Evolutionary conservation across 2,113 vertebrate species (phyloP).

Genomic region (Phrynocephalus versicolor): DNA sequence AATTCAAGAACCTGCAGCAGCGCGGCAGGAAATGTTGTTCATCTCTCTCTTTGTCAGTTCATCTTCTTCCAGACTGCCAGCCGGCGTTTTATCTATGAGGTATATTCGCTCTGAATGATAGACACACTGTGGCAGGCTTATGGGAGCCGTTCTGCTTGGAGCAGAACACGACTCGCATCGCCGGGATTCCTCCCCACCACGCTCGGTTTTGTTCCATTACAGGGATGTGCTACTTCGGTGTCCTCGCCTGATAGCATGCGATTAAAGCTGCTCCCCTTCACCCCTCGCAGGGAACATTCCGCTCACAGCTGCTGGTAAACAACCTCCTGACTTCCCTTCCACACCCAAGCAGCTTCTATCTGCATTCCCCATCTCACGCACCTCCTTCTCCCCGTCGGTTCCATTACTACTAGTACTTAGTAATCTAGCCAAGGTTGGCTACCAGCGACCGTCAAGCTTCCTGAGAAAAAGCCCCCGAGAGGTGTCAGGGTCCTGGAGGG

Average conservation of each 20-base stretch:
- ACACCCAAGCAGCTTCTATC: slow-evolving; percentile 13
- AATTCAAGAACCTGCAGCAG: neutral
- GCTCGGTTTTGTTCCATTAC: neutral
- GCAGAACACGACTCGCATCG: neutral
- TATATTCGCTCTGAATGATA: neutral
- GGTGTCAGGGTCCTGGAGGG: neutral
- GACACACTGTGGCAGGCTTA: neutral
- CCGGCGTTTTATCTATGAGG: neutral
- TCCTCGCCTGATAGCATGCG: neutral
- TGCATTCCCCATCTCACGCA: slow-evolving; percentile 11
- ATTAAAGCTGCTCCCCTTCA: neutral
- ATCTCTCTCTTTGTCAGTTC: neutral
- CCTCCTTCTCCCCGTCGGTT: neutral
- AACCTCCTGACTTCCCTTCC: slow-evolving; percentile 23
- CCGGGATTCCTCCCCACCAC: neutral
- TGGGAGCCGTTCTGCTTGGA: neutral
- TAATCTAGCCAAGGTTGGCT: neutral
- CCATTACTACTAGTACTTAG: neutral
- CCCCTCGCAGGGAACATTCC: slow-evolving; percentile 4
- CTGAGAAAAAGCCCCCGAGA: neutral
- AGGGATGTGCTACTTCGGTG: neutral
- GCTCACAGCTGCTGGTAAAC: slow-evolving; percentile 15
- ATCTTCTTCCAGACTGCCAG: neutral
- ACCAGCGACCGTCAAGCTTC: neutral
- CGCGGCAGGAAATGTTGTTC: neutral